Base-by-base conservation (phyloP, 2,888 invertebrate genomes). In the Epistrophe grossulariae region DNA sequence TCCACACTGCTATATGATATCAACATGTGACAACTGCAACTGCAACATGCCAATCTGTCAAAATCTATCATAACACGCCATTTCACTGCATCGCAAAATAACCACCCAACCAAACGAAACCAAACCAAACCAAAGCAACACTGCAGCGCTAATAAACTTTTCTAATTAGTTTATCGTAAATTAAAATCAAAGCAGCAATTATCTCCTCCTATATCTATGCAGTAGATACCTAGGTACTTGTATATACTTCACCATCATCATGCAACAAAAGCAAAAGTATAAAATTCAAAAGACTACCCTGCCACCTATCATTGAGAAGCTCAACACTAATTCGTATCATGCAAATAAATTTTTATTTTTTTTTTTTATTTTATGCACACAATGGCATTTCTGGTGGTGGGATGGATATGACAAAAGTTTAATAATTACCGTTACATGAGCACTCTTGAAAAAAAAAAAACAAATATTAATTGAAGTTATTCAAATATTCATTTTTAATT, bases 81-180 rank as follows among this genome's bases (percentile, higher is more conserved):
- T 78, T 78, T 78, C 71, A 35, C 62, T 52, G 55, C 38, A 50
- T 38, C 57, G 17, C 55, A 24, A 24, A 55, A 55, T 15, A 55
- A 55, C 52, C 78, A 24, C 19, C 40, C 50, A 70, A 66, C 55
- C 66, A 31, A 17, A n/a, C 17, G 7, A 45, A 13, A 55, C n/a
- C 24, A 24, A 24, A 24, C 24, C 24, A n/a, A n/a, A n/a, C n/a
- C n/a, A n/a, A n/a, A n/a, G n/a, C 52, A 64, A 76, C 48, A 43
- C 40, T n/a, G n/a, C 62, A 62, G 40, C 17, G 24, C 70, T 64
- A 73, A 85, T 82, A 78, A 81, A 74, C 78, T 85, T 85, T 82
- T 85, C 74, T 85, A 82, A 82, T 85, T 85, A 82, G 68, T 85
- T 85, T 78, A 85, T 85, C 82, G 78, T 71, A 78, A 70, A 82